Base-by-base conservation (phyloP, 1,140 invertebrate genomes). In the Drepana arcuata region DNA sequence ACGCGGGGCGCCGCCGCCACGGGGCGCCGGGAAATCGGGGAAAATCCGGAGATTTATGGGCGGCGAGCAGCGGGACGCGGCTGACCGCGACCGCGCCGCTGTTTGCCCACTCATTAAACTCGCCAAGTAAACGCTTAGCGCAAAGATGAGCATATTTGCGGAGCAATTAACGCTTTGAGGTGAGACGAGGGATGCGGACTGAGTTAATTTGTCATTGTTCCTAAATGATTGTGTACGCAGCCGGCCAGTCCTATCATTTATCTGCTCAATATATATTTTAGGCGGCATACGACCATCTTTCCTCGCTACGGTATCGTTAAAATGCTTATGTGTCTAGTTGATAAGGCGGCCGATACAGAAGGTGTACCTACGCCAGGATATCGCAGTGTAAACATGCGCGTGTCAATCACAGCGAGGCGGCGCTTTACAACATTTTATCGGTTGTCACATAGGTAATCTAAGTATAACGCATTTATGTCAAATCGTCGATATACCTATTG, bases 101-200 rank as follows among this genome's bases (percentile, higher is more conserved):
- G 75, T 80, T 80, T 80, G 72, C 59, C 61, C 61, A 77, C 42
- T 77, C 75, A 75, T 80, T 80, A 77, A 79, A 74, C 68, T 69
- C 68, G 53, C 53, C 65, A 55, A 71, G 69, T 66, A 63, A 69
- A 71, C 70, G 70, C 57, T 78, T 78, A 78, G 62, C 60, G 58
- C 63, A 55, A 74, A 68, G 70, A 75, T 63, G 66, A 73, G 70
- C 74, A 67, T 79, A 74, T 79, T 79, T 79, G 75, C 68, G 64
- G 59, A 69, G 59, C 63, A 74, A 80, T 77, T 77, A 80, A 74
- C 70, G 72, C 68, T 42, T 52, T 33, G 60, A 73, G 66, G 66
- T 61, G 69, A 71, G 63, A 72, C 59, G 54, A 71, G 73, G 71
- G 74, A 65, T 57, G 43, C 56, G 49, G 49, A 35, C 27, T 46